These are phyloP conservation scores for Phalacrocorax aristotelis DNA, from an alignment of 2,113 vertebrate genomes.

Conservation along the genomic window DNA sequence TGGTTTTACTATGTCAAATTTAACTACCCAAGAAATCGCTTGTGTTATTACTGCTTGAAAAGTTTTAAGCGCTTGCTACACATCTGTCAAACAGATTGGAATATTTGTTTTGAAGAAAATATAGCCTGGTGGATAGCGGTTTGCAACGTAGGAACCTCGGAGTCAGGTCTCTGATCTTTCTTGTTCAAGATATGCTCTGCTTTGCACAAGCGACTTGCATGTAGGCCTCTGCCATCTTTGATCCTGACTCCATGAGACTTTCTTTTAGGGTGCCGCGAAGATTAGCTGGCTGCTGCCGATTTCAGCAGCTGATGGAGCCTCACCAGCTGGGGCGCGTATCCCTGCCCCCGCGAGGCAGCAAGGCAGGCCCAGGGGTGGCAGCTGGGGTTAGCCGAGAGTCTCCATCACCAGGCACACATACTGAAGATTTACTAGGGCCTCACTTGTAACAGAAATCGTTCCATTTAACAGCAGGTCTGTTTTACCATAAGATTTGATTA, in stretches of 20 bases:
- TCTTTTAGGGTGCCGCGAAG: accelerated
- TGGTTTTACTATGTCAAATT: background rate
- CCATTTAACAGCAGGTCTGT: background rate
- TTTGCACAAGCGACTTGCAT: background rate
- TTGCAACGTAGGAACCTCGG: background rate
- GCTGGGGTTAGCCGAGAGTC: background rate
- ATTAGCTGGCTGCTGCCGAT: accelerated
- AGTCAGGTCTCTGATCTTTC: background rate
- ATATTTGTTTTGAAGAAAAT: background rate
- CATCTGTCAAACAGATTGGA: background rate
- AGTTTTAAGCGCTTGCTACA: background rate
- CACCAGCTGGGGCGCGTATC: accelerated
- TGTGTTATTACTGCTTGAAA: background rate
- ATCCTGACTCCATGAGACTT: background rate
- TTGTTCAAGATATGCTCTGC: background rate
- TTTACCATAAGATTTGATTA: background rate
- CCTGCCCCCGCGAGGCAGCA: accelerated
- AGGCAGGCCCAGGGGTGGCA: background rate
- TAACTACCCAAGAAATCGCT: background rate
- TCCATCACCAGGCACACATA: background rate
- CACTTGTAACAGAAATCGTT: background rate
- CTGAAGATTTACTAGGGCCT: background rate
- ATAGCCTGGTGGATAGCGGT: background rate
- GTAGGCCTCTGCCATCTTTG: background rate
- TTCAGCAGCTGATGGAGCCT: background rate